Evolutionary conservation across 1,140 invertebrate species (phyloP).

Genomic region (Drosophila equinoxialis): DNA sequence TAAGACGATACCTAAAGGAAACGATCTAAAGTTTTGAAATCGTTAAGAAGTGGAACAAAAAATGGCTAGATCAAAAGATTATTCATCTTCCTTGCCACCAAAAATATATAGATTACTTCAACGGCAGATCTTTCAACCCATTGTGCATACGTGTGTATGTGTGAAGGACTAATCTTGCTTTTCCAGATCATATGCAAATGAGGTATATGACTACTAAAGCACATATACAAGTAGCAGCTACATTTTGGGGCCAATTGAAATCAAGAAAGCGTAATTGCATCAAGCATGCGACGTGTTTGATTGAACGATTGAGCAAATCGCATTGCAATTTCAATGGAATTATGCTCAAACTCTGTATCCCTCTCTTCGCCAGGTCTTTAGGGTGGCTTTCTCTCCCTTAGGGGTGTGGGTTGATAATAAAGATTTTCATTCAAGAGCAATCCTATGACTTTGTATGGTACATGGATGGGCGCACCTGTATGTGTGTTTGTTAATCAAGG

Average conservation of each 20-base stretch:
- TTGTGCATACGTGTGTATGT: too few species aligned
- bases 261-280: constrained; percentile 50
- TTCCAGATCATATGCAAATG: constrained; percentile 25
- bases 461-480: neutral
- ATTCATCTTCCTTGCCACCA: too few species aligned
- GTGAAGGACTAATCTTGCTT: neutral
- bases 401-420: constrained; percentile 16
- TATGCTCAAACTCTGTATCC: constrained; percentile 28
- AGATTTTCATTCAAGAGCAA: constrained; percentile 12
- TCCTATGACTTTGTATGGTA: neutral
- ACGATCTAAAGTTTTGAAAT: too few species aligned
- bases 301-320: constrained; percentile 49
- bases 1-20: too few species aligned
- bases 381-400: too few species aligned
- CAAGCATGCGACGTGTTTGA: constrained; percentile 62
- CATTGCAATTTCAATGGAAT: constrained; percentile 69
- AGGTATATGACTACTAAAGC: neutral
- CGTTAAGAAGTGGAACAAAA: too few species aligned
- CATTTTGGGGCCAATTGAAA: constrained; percentile 21
- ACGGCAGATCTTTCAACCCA: too few species aligned
- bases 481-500: constrained; percentile 7
- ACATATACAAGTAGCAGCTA: neutral
- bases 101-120: too few species aligned
- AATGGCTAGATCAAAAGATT: too few species aligned
- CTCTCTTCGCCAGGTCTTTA: too few species aligned